These are phyloP conservation scores for Calypte anna DNA, from an alignment of 2,113 vertebrate species.

Conservation along the genomic window DNA sequence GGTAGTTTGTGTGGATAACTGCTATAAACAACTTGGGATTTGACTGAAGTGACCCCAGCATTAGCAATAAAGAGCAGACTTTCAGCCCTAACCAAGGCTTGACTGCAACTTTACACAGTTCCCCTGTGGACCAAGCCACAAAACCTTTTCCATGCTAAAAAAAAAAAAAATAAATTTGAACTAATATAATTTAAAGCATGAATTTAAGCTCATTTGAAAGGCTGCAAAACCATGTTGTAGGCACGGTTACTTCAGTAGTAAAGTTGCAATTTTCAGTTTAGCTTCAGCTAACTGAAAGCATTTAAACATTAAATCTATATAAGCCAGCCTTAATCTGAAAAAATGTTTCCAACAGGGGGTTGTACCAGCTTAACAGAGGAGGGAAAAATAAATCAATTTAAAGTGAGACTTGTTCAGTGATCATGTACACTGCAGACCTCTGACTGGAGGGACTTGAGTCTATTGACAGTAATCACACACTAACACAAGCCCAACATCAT, in stretches of 20 bases:
- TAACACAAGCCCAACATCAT: background rate
- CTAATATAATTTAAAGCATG: background rate
- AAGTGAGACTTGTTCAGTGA: background rate
- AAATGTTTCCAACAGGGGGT: background rate
- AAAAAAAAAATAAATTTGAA: background rate
- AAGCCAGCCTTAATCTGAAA: background rate
- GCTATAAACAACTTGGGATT: background rate
- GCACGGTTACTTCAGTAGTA: background rate
- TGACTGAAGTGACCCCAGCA: background rate
- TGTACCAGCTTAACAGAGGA: background rate
- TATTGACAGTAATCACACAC: constrained; percentile 36
- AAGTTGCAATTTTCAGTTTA: constrained; percentile 23
- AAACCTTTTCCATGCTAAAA: background rate
- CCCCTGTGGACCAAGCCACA: background rate
- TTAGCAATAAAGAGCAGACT: background rate
- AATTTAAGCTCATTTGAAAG: constrained; percentile 25
- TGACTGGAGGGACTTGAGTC: background rate
- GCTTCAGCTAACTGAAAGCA: background rate
- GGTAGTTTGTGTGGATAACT: background rate
- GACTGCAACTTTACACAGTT: background rate
- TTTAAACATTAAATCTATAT: background rate
- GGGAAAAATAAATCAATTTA: constrained; percentile 1
- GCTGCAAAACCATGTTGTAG: background rate
- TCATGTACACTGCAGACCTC: background rate
- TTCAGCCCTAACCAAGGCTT: background rate